These are phyloP conservation scores for Macroglossus sobrinus DNA, from an alignment of 2,113 vertebrate species.

Conservation along the genomic window DNA sequence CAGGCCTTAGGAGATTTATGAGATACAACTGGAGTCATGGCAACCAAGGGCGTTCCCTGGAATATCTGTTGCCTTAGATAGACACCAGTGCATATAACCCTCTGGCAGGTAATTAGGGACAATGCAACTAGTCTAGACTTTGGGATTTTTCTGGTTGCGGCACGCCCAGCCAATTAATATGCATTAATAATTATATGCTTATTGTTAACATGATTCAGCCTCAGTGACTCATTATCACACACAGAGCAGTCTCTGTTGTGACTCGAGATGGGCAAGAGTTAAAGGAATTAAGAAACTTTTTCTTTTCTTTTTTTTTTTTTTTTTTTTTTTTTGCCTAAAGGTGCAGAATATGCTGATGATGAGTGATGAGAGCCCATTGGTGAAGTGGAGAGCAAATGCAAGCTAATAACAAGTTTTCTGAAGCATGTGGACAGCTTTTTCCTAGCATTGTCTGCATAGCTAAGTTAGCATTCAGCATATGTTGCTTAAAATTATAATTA, in stretches of 20 bases:
- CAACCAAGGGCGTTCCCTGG: neutral
- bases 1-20: neutral
- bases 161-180: neutral
- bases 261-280: slow-evolving; percentile 36
- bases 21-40: neutral
- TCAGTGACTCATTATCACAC: slow-evolving; percentile 55
- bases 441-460: neutral
- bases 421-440: neutral
- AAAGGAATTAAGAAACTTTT: slow-evolving; percentile 11
- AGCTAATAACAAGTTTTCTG: neutral
- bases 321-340: neutral
- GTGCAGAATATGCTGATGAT: neutral
- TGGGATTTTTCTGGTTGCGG: neutral
- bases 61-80: neutral
- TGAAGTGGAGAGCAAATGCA: neutral
- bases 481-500: slow-evolving; percentile 21
- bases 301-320: no score
- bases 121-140: neutral
- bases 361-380: neutral
- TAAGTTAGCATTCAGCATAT: neutral
- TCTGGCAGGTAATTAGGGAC: neutral
- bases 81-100: neutral
- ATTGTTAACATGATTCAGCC: slow-evolving; percentile 48
- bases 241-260: slow-evolving; percentile 54
- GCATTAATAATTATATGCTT: neutral